Conservation (phyloP, 2,888 invertebrate genomes). For the Synergus gifuensis region DNA sequence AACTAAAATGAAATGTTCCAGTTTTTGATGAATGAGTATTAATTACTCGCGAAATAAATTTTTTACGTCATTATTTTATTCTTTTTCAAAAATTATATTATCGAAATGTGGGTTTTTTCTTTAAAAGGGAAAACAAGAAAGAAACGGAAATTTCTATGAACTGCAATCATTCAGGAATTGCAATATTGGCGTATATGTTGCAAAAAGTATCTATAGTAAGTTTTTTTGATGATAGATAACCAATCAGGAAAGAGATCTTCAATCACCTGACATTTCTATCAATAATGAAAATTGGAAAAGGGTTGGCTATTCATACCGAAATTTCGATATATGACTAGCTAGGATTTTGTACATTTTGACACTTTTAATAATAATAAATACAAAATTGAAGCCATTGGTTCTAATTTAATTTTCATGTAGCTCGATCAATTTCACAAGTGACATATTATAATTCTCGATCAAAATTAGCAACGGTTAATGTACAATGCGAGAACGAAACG, state of each 20-base stretch:
- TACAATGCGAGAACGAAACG: conserved; percentile 20
- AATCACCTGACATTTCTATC: no score
- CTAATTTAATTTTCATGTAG: conserved; percentile 23
- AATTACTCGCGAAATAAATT: not conserved
- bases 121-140: not conserved
- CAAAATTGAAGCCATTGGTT: not conserved
- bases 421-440: conserved; percentile 39
- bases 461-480: conserved; percentile 28
- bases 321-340: no score
- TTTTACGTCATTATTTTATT: not conserved
- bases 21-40: not conserved
- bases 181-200: not conserved
- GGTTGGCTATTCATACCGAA: no score
- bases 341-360: not conserved
- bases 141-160: not conserved
- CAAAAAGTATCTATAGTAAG: not conserved
- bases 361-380: conserved; percentile 12
- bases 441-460: conserved; percentile 36
- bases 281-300: no score
- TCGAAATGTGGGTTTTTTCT: not conserved
- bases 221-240: no score
- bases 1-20: not conserved
- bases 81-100: not conserved
- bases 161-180: not conserved
- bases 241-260: no score